phyloP scores from a whole-genome alignment of 2,113 vertebrate species.

The Marmota flaviventris region DNA sequence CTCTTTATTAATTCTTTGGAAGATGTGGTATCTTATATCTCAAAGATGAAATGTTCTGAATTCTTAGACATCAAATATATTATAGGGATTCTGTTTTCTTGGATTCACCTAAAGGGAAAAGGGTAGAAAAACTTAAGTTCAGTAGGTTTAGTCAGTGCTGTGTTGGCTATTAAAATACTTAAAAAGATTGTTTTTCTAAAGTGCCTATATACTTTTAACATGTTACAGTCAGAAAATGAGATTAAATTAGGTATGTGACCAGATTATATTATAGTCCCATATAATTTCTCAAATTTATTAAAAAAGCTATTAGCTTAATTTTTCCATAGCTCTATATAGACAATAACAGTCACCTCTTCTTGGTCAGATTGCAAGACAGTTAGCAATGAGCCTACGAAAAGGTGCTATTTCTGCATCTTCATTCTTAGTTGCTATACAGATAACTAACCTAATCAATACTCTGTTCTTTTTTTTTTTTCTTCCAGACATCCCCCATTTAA shows the following conservation, averaged over 20 bases:
- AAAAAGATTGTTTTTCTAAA: slow-evolving; percentile 18
- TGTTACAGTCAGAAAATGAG: slow-evolving; percentile 32
- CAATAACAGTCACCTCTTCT: not conserved
- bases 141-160: not conserved
- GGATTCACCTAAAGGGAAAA: slow-evolving; percentile 41
- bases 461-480: slow-evolving; percentile 57
- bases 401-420: slow-evolving; percentile 1
- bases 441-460: not conserved
- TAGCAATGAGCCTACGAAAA: not conserved
- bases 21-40: not conserved
- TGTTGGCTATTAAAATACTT: not conserved
- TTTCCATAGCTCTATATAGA: not conserved
- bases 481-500: slow-evolving; percentile 94
- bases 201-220: slow-evolving; percentile 4
- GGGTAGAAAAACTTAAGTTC: not conserved
- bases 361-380: not conserved
- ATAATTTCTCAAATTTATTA: slow-evolving; percentile 32
- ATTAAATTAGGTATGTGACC: slow-evolving; percentile 48
- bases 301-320: not conserved
- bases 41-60: slow-evolving; percentile 38
- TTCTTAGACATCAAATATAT: not conserved
- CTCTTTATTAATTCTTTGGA: slow-evolving; percentile 7
- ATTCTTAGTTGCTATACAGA: slow-evolving; percentile 22
- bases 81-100: slow-evolving; percentile 42
- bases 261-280: not conserved